Evolutionary conservation across 2,888 invertebrate species (phyloP).

Genomic region (Andrena bicolor): DNA sequence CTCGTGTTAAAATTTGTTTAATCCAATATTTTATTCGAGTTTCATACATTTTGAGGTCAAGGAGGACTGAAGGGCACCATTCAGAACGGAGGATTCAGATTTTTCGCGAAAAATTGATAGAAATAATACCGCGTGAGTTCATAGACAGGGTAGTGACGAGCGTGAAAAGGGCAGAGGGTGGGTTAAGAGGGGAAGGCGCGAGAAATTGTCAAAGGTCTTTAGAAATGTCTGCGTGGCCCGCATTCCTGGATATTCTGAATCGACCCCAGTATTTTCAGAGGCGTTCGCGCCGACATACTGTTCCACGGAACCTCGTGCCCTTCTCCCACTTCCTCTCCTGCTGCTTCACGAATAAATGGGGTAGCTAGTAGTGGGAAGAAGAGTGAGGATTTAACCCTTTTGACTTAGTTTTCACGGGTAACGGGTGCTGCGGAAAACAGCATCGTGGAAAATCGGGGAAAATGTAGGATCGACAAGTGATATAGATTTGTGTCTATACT

Average conservation of each 20-base stretch:
- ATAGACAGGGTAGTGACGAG: neutral
- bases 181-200: constrained; percentile 51
- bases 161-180: constrained; percentile 23
- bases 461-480: constrained; percentile 43
- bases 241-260: constrained; percentile 67
- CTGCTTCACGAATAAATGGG: constrained; percentile 61
- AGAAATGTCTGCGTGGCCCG: constrained; percentile 71
- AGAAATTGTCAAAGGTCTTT: constrained; percentile 75
- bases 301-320: constrained; percentile 31
- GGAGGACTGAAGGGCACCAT: neutral
- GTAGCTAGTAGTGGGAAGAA: constrained; percentile 64
- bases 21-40: neutral
- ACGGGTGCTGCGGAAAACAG: constrained; percentile 46
- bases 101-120: neutral
- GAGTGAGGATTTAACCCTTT: constrained; percentile 74
- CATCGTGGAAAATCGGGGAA: constrained; percentile 31
- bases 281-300: constrained; percentile 35
- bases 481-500: constrained; percentile 25
- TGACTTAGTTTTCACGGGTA: constrained; percentile 61
- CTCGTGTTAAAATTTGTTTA: too few species aligned
- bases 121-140: neutral
- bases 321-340: constrained; percentile 27
- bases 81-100: neutral
- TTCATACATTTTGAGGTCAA: neutral
- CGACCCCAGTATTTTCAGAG: constrained; percentile 43